Conservation (phyloP, 2,888 invertebrate species). For the Steinernema hermaphroditum region DNA sequence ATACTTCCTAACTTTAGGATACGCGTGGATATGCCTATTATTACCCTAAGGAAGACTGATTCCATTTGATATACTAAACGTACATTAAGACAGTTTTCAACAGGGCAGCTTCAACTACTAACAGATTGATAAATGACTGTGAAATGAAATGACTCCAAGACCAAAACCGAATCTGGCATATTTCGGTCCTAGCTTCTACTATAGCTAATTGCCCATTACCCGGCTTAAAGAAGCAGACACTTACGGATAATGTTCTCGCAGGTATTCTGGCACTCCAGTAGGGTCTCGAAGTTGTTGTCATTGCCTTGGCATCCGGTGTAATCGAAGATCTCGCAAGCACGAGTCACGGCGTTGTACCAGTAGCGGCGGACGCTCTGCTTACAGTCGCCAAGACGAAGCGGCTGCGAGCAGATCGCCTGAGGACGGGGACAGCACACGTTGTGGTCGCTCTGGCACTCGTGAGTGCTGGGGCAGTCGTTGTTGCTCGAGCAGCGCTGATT, state of each 20-base stretch:
- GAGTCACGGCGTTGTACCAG: slow-evolving; percentile 55
- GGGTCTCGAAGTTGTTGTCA: slow-evolving; percentile 60
- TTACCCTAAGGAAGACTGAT: too few species aligned
- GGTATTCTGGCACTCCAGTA: slow-evolving; percentile 55
- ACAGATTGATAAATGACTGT: too few species aligned
- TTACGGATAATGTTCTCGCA: slow-evolving; percentile 55
- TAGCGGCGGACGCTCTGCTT: slow-evolving; percentile 51
- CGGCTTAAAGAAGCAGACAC: too few species aligned
- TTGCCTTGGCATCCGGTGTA: slow-evolving; percentile 59
- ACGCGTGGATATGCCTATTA: too few species aligned
- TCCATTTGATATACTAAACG: too few species aligned
- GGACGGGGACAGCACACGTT: slow-evolving; percentile 56
- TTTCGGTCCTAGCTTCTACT: too few species aligned
- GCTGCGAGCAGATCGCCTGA: slow-evolving; percentile 60
- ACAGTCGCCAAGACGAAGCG: slow-evolving; percentile 56
- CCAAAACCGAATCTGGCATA: too few species aligned
- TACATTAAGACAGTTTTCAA: too few species aligned
- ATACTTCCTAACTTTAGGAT: too few species aligned
- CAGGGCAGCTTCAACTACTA: too few species aligned
- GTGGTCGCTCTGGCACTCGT: slow-evolving; percentile 58
- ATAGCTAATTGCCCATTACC: too few species aligned
- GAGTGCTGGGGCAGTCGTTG: slow-evolving; percentile 53
- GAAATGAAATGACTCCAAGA: too few species aligned
- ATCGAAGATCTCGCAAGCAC: slow-evolving; percentile 58
- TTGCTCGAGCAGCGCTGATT: slow-evolving; percentile 53